These are phyloP conservation scores for Laspeyria flexula DNA, from an alignment of 2,888 invertebrate species.

Conservation along the genomic window DNA sequence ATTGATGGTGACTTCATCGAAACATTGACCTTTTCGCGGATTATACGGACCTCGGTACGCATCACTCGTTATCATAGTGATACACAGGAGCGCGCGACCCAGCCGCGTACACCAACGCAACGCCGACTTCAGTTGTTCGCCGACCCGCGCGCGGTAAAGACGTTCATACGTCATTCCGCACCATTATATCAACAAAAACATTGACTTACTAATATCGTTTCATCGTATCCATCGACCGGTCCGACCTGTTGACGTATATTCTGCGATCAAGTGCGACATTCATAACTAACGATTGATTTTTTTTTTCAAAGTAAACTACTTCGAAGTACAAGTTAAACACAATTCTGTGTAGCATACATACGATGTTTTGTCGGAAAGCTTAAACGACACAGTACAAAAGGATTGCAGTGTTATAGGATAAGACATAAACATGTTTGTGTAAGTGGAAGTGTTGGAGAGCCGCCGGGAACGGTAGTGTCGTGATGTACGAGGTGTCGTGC, in stretches of 20 bases:
- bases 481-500: conserved; percentile 90
- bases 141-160: conserved; percentile 41
- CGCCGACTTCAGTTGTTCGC: conserved; percentile 33
- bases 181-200: conserved; percentile 14
- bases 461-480: conserved; percentile 55
- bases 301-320: conserved; percentile 41
- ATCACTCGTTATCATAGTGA: conserved; percentile 46
- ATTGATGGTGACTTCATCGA: conserved; percentile 72
- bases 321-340: conserved; percentile 27
- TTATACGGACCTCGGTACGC: conserved; percentile 55
- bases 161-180: conserved; percentile 29
- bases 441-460: conserved; percentile 47
- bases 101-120: conserved; percentile 25
- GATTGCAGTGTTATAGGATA: conserved; percentile 69
- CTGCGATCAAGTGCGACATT: conserved; percentile 50
- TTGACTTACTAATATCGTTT: conserved; percentile 34
- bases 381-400: conserved; percentile 51
- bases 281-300: conserved; percentile 32
- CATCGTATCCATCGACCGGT: conserved; percentile 47
- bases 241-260: conserved; percentile 45
- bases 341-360: conserved; percentile 45
- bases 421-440: conserved; percentile 52
- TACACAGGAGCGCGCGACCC: conserved; percentile 50
- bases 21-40: conserved; percentile 81
- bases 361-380: conserved; percentile 48